Conservation (phyloP, 2,797 vertebrate genomes). For the Coregonus ussuriensis region DNA sequence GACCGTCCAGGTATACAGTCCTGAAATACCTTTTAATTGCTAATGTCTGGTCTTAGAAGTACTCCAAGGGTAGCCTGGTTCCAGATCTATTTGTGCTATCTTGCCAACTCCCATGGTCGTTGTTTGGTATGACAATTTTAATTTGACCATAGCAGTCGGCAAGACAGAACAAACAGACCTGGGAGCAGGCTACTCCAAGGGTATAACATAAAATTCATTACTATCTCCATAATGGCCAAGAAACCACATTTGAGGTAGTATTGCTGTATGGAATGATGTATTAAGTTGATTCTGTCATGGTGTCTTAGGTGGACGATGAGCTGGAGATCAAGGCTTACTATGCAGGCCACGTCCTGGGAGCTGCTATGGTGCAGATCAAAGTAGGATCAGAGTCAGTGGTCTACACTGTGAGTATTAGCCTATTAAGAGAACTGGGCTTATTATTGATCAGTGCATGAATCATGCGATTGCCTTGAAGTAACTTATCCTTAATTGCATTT, state of each 20-base stretch:
- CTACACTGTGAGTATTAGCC: slow-evolving; percentile 82
- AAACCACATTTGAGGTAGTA: slow-evolving; percentile 6
- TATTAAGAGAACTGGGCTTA: slow-evolving; percentile 8
- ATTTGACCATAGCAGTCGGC: neutral
- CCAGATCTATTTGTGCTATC: neutral
- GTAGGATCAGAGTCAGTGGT: slow-evolving; percentile 95
- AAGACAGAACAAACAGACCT: neutral
- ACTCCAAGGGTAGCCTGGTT: neutral
- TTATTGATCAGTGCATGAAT: slow-evolving; percentile 18
- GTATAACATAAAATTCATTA: neutral
- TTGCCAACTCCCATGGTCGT: neutral
- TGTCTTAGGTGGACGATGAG: slow-evolving; percentile 91
- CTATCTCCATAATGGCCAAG: slow-evolving; percentile 45
- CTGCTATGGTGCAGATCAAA: slow-evolving; percentile 98
- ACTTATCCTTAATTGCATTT: slow-evolving; percentile 30
- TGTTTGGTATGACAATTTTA: neutral
- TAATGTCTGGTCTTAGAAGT: neutral
- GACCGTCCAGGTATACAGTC: slow-evolving; percentile 87
- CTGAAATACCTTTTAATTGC: neutral
- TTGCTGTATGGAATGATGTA: neutral
- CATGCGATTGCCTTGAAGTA: slow-evolving; percentile 5
- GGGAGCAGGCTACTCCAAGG: too few species aligned
- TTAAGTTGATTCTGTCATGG: neutral
- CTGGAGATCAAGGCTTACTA: slow-evolving; percentile 99
- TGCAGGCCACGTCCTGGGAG: slow-evolving; percentile 94